Conservation (phyloP, 2,797 vertebrate species). For the Molothrus ater region DNA sequence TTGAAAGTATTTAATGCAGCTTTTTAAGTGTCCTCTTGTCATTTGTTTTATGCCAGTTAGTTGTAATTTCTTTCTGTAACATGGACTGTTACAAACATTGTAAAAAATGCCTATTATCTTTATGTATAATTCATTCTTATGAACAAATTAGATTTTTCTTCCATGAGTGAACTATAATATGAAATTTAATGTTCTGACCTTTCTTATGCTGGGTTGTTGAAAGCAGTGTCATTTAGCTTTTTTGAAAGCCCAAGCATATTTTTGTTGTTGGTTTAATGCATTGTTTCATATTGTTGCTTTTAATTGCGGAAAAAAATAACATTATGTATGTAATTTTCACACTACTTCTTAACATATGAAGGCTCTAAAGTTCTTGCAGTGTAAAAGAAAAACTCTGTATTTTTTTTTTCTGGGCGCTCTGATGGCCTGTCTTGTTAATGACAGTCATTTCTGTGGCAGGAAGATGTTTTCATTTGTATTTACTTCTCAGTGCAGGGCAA, state of each 20-base stretch:
- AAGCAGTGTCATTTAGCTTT: slow-evolving; percentile 28
- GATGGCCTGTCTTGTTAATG: slow-evolving; percentile 75
- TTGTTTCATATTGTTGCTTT: slow-evolving; percentile 48
- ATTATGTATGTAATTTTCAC: slow-evolving; percentile 59
- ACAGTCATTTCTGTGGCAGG: slow-evolving; percentile 74
- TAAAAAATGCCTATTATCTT: slow-evolving; percentile 37
- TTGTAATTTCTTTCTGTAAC: slow-evolving; percentile 36
- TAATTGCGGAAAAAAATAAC: slow-evolving; percentile 53
- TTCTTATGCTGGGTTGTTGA: background rate
- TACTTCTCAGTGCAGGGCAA: slow-evolving; percentile 76
- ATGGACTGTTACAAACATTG: background rate
- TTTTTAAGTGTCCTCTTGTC: background rate
- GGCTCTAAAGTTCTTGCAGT: slow-evolving; percentile 59
- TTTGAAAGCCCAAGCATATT: slow-evolving; percentile 20
- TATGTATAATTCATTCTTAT: slow-evolving; percentile 33
- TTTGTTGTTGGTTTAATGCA: slow-evolving; percentile 27
- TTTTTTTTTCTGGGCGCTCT: slow-evolving; percentile 33
- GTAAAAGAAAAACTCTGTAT: slow-evolving; percentile 32
- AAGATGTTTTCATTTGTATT: slow-evolving; percentile 81
- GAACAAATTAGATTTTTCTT: slow-evolving; percentile 41
- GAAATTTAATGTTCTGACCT: slow-evolving; percentile 35
- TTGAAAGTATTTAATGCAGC: slow-evolving; percentile 22
- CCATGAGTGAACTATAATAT: slow-evolving; percentile 17
- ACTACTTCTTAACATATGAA: slow-evolving; percentile 58
- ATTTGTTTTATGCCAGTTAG: slow-evolving; percentile 25